phyloP scores from a whole-genome alignment of 2,113 vertebrate genomes.

The Zonotrichia leucophrys region DNA sequence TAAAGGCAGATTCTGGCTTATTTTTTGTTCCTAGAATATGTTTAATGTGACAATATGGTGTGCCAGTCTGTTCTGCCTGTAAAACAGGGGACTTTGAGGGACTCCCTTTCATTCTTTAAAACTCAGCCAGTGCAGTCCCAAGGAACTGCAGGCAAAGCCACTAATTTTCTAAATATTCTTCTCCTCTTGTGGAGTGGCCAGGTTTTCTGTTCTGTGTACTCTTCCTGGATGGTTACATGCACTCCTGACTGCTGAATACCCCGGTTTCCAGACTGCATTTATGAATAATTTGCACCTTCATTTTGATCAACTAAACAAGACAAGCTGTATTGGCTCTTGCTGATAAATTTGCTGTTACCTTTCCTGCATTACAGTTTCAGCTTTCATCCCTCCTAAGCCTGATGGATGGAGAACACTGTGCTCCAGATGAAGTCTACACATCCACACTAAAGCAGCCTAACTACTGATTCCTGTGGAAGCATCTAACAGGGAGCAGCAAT shows the following conservation, averaged over 20 bases:
- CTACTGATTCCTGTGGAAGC: neutral
- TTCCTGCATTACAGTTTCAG: neutral
- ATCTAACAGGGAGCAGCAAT: accelerated
- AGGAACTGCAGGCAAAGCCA: neutral
- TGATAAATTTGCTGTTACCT: neutral
- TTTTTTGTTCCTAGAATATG: constrained; percentile 25
- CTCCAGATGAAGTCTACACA: neutral
- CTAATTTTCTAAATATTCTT: neutral
- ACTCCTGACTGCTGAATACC: neutral
- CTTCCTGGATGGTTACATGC: neutral
- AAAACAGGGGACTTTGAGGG: neutral
- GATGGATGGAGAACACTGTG: neutral
- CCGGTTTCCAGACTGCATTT: neutral
- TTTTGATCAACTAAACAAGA: neutral
- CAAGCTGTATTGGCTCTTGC: neutral
- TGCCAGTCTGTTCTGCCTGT: constrained; percentile 37
- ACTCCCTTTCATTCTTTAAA: constrained; percentile 16
- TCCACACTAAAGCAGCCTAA: neutral
- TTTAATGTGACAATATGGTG: constrained; percentile 47
- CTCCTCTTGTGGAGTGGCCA: neutral
- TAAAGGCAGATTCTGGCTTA: constrained; percentile 21
- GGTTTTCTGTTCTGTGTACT: neutral
- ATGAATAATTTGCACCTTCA: neutral
- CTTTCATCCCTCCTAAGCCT: neutral
- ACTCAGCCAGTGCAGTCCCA: neutral